Conservation (phyloP, 2,888 invertebrate genomes). For the Dicyrtomina minuta region DNA sequence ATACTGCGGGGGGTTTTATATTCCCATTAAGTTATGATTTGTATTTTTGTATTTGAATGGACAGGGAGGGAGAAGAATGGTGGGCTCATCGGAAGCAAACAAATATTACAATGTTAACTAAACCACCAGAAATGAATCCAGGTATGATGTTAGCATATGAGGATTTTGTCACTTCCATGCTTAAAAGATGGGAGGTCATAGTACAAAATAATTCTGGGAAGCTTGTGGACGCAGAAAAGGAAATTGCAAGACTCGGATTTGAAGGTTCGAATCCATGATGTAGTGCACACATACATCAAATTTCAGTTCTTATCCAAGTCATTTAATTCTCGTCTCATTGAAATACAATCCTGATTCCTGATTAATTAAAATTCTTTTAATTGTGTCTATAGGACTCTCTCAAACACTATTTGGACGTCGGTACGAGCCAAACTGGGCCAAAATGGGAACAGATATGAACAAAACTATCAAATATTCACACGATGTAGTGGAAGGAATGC, state of each 20-base stretch:
- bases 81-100: neutral
- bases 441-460: neutral
- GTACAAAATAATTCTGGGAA: neutral
- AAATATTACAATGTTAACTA: slow-evolving; percentile 7
- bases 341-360: no score
- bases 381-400: neutral
- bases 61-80: slow-evolving; percentile 19
- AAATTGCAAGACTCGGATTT: neutral
- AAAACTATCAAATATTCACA: neutral
- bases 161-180: neutral
- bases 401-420: neutral
- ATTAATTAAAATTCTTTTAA: neutral
- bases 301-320: neutral
- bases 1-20: no score
- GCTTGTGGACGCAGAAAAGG: neutral
- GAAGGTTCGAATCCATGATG: neutral
- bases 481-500: neutral
- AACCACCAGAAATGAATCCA: slow-evolving; percentile 61
- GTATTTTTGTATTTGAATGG: neutral
- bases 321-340: neutral
- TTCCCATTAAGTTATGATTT: neutral
- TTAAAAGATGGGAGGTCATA: slow-evolving; percentile 1
- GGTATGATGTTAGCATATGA: slow-evolving; percentile 10
- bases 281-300: neutral
- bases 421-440: neutral